Conservation (phyloP, 2,797 vertebrate species). For the Rhynchotus rufescens region DNA sequence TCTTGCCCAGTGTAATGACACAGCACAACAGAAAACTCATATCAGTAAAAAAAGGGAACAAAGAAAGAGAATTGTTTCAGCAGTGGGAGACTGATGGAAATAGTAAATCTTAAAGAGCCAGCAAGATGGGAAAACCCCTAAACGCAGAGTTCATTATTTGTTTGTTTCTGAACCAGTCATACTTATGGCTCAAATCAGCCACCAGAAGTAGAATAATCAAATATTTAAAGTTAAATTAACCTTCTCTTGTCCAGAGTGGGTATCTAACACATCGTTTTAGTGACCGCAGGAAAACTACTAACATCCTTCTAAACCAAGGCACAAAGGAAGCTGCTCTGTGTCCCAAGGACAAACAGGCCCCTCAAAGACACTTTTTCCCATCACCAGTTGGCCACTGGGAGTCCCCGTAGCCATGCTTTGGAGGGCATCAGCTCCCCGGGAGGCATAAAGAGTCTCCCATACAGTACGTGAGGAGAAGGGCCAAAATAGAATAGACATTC, state of each 20-base stretch:
- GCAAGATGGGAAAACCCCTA: background rate
- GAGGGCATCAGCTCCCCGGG: background rate
- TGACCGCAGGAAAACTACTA: background rate
- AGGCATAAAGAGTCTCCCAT: background rate
- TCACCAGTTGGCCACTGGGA: fast-evolving
- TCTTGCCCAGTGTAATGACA: fast-evolving
- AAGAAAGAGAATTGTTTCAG: background rate
- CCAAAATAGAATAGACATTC: background rate
- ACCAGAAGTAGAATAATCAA: background rate
- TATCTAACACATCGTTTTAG: background rate
- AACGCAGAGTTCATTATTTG: background rate
- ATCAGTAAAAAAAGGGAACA: background rate
- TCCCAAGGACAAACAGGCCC: background rate
- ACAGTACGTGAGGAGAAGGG: background rate
- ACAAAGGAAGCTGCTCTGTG: background rate
- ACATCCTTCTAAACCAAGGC: fast-evolving
- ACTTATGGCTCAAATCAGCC: background rate
- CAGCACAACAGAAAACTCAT: background rate
- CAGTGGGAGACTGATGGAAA: background rate
- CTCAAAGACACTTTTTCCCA: background rate
- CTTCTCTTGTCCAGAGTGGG: fast-evolving
- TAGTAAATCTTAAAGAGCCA: background rate
- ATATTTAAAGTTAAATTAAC: background rate
- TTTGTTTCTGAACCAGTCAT: background rate
- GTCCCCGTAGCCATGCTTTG: background rate